A percentile compares a stretch with the other conserved stretches of the same genome.
phyloP scores from a whole-genome alignment of 2,888 invertebrate species.

The Dione juno region DNA sequence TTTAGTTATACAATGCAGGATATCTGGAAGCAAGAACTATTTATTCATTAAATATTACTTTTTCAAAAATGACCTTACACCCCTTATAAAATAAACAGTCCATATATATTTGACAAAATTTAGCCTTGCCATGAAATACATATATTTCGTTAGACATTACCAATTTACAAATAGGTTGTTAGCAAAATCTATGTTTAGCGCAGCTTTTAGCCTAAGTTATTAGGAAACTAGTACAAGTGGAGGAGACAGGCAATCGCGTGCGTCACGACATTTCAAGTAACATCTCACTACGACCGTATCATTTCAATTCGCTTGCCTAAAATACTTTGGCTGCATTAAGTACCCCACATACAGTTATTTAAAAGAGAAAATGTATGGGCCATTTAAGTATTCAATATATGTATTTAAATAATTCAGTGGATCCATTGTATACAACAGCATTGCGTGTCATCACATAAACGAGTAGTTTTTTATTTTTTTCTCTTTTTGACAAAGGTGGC shows the following conservation, averaged over 20 bases:
- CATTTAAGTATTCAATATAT: not conserved
- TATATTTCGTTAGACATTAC: too few species aligned
- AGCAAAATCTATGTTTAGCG: constrained; percentile 1
- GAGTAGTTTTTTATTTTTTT: too few species aligned
- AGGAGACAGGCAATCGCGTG: constrained; percentile 48
- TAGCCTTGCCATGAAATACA: not conserved
- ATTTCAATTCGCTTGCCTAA: constrained; percentile 76
- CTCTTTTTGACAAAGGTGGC: too few species aligned
- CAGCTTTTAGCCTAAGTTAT: constrained; percentile 28
- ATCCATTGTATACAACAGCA: too few species aligned
- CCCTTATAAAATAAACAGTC: too few species aligned
- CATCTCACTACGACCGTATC: constrained; percentile 71
- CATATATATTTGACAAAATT: not conserved
- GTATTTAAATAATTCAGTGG: too few species aligned
- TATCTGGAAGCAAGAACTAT: too few species aligned
- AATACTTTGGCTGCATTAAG: constrained; percentile 60
- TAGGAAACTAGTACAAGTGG: constrained; percentile 29
- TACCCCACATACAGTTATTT: constrained; percentile 49
- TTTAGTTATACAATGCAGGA: too few species aligned
- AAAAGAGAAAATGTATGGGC: not conserved
- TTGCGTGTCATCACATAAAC: too few species aligned
- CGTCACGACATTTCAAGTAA: constrained; percentile 56
- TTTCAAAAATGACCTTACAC: too few species aligned
- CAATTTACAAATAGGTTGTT: too few species aligned
- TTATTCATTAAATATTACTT: too few species aligned